These are phyloP conservation scores for Clupea harengus DNA, from an alignment of 2,113 vertebrate genomes.

Conservation along the genomic window DNA sequence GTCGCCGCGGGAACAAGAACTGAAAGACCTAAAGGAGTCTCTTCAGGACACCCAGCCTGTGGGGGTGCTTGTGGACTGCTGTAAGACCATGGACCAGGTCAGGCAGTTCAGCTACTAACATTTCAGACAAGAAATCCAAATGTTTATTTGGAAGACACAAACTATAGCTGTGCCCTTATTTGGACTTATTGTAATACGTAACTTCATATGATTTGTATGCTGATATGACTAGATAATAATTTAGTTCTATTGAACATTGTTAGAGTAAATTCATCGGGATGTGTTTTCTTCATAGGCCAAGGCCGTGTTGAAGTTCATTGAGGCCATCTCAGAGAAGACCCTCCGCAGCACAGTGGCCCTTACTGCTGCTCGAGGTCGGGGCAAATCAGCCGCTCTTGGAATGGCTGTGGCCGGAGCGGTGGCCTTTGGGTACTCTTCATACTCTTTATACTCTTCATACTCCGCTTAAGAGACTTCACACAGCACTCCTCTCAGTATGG, in stretches of 20 bases:
- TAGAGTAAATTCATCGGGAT: neutral
- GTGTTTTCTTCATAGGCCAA: conserved; percentile 75
- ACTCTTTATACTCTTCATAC: neutral
- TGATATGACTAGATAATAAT: neutral
- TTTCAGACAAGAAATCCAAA: neutral
- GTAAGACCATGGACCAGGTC: conserved; percentile 94
- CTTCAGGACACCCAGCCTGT: conserved; percentile 94
- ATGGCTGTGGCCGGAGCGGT: conserved; percentile 91
- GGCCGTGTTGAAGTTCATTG: conserved; percentile 92
- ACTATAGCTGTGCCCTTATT: neutral
- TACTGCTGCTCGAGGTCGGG: conserved; percentile 92
- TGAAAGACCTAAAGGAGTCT: conserved; percentile 88
- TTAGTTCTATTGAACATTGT: neutral
- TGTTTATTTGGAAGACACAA: neutral
- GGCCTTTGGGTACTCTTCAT: conserved; percentile 84
- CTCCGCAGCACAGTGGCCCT: conserved; percentile 89
- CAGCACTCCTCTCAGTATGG: neutral
- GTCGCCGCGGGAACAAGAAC: conserved; percentile 79
- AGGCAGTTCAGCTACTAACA: neutral
- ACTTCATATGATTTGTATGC: neutral
- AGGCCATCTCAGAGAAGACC: conserved; percentile 96
- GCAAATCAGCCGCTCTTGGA: conserved; percentile 96
- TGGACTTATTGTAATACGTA: no score
- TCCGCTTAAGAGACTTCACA: no score
- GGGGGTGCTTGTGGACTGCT: conserved; percentile 87